Conservation (phyloP, 2,888 invertebrate genomes). For the Lasioglossum pauxillum region DNA sequence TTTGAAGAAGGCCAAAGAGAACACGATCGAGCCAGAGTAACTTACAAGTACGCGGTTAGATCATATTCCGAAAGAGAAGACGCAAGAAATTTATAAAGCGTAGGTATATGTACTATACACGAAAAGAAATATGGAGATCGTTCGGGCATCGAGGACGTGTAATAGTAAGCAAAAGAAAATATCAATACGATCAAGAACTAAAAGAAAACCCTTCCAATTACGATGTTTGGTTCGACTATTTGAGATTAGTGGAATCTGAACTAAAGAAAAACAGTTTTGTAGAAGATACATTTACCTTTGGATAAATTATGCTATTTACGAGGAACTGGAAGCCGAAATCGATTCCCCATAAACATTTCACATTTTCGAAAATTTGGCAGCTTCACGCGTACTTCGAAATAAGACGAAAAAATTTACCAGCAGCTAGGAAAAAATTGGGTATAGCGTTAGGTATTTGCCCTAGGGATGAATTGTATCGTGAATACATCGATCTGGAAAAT, state of each 20-base stretch:
- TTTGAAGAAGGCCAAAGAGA: constrained; percentile 99
- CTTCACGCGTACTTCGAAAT: constrained; percentile 99
- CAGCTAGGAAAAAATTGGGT: constrained; percentile 96
- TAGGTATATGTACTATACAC: too few species aligned
- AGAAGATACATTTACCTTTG: constrained; percentile 98
- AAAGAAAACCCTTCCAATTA: constrained; percentile 95
- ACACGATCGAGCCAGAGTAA: constrained; percentile 97
- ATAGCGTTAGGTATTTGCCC: constrained; percentile 97
- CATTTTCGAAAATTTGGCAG: constrained; percentile 99
- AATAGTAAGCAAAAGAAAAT: constrained; percentile 98
- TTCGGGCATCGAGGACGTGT: constrained; percentile 88
- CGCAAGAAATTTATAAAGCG: constrained; percentile 96
- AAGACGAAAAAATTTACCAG: constrained; percentile 94
- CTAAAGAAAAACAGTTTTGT: constrained; percentile 96
- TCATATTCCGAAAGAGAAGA: constrained; percentile 95
- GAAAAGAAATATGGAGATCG: too few species aligned
- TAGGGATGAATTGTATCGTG: constrained; percentile 97
- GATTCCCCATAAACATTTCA: constrained; percentile 98
- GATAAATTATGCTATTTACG: constrained; percentile 99
- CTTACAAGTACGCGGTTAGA: constrained; percentile 98
- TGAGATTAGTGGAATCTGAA: constrained; percentile 94
- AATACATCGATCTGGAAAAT: constrained; percentile 99
- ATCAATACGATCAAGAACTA: constrained; percentile 99
- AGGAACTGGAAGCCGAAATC: constrained; percentile 96
- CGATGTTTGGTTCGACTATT: constrained; percentile 96